Evolutionary conservation across 2,113 vertebrate species (phyloP), one percentile per base, ranked within the genome.

Genomic region (Erythrocebus patas): DNA sequence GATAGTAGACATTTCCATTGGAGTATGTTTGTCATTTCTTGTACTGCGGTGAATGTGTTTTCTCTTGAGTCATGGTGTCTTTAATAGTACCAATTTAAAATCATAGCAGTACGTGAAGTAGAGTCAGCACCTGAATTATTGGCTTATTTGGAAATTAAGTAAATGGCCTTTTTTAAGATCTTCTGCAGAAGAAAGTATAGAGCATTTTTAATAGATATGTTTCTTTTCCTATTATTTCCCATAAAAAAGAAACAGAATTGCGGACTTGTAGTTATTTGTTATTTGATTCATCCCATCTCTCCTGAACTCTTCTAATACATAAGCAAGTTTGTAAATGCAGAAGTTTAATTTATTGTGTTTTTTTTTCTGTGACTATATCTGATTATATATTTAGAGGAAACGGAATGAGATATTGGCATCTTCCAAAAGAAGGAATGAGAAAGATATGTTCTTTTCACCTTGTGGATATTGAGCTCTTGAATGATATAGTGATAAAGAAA

Each of bases 401-500:
- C 27, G 70, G 52, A 48, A 89, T 94, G 25, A 48, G 81, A 97
- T 97, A 23, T 22, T 97, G 88, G 25, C 55, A 0, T 97, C 38
- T 95, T 6, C 64, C 66, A 92, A 43, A 93, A 32, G 79, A 87
- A 86, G 81, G 73, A 98, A 11, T 0, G 13, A 82, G 83, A 83
- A 98, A 86, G 85, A 94, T 90, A 68, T 98, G 81, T 98, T 98
- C 97, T 97, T 98, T 97, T 95, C 97, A 97, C 79, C 57, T 40
- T 73, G 87, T 78, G 40, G 52, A 13, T 94, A 50, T 95, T 43
- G 79, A 98, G 94, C 97, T 95, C 57, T 68, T 97, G 57, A 98
- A 52, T 98, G 97, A 97, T 97, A 73, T 73, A 87, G 94, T 98
- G 90, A 91, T 92, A 93, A 92, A 98, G 97, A 98, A 98, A 98